Percentiles rank a stretch among this genome's conserved stretches.
Conservation (phyloP, 2,113 vertebrate genomes). For the Rhinoderma darwinii region DNA sequence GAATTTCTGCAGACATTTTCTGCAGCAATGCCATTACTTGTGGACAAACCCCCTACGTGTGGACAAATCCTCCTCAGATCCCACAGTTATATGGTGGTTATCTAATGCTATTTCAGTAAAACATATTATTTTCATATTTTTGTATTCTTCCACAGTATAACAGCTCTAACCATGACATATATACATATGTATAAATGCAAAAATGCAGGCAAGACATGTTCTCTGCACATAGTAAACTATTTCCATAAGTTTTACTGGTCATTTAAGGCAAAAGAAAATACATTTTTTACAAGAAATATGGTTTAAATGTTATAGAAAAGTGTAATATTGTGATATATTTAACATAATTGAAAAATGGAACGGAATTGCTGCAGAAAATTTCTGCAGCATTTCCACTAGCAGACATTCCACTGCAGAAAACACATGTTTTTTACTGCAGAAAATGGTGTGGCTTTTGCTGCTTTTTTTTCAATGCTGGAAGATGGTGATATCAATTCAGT, state of each 20-base stretch:
- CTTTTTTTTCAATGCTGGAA: too few relatives aligned
- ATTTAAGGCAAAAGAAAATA: conserved; percentile 37
- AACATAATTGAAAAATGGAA: not conserved
- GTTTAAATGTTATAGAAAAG: not conserved
- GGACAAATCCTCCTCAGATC: not conserved
- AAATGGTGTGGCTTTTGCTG: too few relatives aligned
- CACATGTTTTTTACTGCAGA: too few relatives aligned
- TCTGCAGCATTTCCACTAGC: too few relatives aligned
- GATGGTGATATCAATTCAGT: too few relatives aligned
- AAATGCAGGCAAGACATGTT: conserved; percentile 25
- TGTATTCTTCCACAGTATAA: not conserved
- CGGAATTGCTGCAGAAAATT: too few relatives aligned
- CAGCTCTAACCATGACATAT: conserved; percentile 26
- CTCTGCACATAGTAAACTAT: conserved; percentile 1
- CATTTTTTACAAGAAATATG: not conserved
- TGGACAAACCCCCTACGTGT: too few relatives aligned
- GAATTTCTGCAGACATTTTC: too few relatives aligned
- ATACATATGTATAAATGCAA: conserved; percentile 41
- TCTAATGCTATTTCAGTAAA: not conserved
- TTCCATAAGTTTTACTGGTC: conserved; percentile 31
- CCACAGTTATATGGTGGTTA: not conserved
- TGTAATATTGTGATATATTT: not conserved
- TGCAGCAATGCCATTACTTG: too few relatives aligned
- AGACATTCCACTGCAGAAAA: too few relatives aligned
- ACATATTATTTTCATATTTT: not conserved